These are phyloP conservation scores for Palythoa heliodiscus DNA, from an alignment of 92 coral and sea anemone species.

Conservation along the genomic window DNA sequence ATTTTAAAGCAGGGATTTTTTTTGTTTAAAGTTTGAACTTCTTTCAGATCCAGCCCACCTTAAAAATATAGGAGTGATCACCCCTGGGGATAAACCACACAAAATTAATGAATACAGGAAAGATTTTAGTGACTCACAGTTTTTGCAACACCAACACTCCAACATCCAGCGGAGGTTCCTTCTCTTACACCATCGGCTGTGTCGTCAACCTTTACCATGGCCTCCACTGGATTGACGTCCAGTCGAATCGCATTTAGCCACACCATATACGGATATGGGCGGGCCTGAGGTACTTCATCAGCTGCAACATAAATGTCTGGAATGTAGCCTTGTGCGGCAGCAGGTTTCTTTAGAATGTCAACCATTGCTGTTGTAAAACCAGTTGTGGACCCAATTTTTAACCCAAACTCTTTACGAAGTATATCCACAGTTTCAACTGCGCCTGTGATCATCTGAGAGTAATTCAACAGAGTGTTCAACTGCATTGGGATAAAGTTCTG, in stretches of 20 bases:
- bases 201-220: slow-evolving; percentile 96
- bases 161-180: slow-evolving; percentile 99
- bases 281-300: slow-evolving; percentile 99
- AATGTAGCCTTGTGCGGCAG: slow-evolving; percentile 82
- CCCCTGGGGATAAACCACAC: no score
- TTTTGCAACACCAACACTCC: slow-evolving; percentile 98
- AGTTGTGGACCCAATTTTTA: slow-evolving; percentile 97
- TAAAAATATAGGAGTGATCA: no score
- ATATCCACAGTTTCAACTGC: slow-evolving; percentile 87
- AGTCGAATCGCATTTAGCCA: slow-evolving; percentile 91
- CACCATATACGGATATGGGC: slow-evolving; percentile 98
- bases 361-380: slow-evolving; percentile 95
- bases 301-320: slow-evolving; percentile 99
- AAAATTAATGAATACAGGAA: no score
- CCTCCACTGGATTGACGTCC: slow-evolving; percentile 93
- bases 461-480: slow-evolving; percentile 67
- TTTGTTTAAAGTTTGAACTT: no score
- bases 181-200: slow-evolving; percentile 96
- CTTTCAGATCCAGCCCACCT: no score
- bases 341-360: slow-evolving; percentile 75
- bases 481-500: slow-evolving; percentile 88
- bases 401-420: slow-evolving; percentile 67
- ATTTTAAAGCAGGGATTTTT: no score
- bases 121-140: slow-evolving; percentile 78
- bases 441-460: slow-evolving; percentile 94